phyloP scores from a whole-genome alignment of 2,888 invertebrate species.

The Belgica antarctica region DNA sequence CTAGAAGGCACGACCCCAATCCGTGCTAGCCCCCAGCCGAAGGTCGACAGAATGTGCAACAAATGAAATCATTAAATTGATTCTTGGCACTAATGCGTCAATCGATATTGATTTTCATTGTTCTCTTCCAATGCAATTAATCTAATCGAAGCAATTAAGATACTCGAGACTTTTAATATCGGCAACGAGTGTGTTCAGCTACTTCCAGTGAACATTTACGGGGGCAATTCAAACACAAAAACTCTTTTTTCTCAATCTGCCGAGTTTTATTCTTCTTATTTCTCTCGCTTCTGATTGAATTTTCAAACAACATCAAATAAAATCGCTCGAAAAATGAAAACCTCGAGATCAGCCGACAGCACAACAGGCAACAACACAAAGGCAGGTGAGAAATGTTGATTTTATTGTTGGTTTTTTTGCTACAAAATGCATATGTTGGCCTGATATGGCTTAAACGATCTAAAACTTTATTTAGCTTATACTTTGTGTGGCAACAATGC shows the following conservation, averaged over 20 bases:
- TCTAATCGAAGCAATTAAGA: conserved; percentile 39
- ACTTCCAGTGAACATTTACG: conserved; percentile 11
- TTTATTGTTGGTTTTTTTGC: conserved; percentile 22
- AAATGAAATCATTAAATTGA: conserved; percentile 1
- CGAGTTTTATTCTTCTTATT: no score
- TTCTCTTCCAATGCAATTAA: conserved; percentile 21
- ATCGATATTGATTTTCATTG: background rate
- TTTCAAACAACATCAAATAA: conserved; percentile 8
- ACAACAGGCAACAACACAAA: conserved; percentile 17
- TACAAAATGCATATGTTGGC: conserved; percentile 35
- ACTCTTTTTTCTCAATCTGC: background rate
- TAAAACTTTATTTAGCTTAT: conserved; percentile 19
- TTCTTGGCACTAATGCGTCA: conserved; percentile 4
- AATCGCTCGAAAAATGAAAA: background rate
- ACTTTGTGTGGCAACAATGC: conserved; percentile 41
- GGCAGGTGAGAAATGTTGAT: conserved; percentile 41
- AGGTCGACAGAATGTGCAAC: no score
- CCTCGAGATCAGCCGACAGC: background rate
- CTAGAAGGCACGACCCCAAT: no score
- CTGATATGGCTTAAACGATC: background rate
- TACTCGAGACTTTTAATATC: background rate
- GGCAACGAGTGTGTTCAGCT: background rate
- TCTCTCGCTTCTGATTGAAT: background rate
- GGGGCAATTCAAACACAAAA: background rate
- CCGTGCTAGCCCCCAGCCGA: background rate